These are phyloP conservation scores for Ceuthmochares aereus DNA, from an alignment of 2,113 vertebrate genomes.

Conservation along the genomic window DNA sequence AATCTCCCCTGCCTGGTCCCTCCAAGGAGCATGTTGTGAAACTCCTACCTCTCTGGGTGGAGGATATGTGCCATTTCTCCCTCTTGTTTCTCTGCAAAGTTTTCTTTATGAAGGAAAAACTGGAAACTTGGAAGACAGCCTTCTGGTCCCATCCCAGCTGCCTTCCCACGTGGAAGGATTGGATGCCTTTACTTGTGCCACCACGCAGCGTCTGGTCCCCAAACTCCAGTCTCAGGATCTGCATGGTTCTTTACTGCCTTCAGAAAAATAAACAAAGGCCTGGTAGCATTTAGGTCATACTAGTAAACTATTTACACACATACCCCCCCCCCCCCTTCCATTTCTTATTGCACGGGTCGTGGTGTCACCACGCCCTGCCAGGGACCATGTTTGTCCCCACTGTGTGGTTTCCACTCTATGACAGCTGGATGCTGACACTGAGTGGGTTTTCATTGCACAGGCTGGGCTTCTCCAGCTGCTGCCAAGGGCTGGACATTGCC, in stretches of 20 bases:
- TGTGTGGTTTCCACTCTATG: rapidly evolving
- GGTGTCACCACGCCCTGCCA: neutral
- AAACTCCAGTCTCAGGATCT: neutral
- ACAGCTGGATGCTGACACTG: rapidly evolving
- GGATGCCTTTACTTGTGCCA: neutral
- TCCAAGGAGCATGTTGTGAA: neutral
- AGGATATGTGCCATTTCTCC: neutral
- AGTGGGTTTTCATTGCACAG: neutral
- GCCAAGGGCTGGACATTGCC: neutral
- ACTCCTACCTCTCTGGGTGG: neutral
- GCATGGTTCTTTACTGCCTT: neutral
- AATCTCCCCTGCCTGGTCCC: neutral
- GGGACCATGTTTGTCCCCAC: neutral
- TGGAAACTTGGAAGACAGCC: neutral
- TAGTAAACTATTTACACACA: constrained; percentile 44
- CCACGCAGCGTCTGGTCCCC: neutral
- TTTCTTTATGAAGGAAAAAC: neutral
- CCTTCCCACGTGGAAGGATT: rapidly evolving
- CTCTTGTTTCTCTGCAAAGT: neutral
- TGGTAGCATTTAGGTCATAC: neutral
- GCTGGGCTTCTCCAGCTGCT: neutral
- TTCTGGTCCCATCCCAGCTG: neutral
- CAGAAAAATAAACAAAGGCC: constrained; percentile 34
- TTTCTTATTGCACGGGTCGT: neutral
- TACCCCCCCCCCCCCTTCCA: rapidly evolving